Evolutionary conservation across 2,113 vertebrate genomes (phyloP), one percentile per base, ranked within the genome.

Genomic region (Amphiprion percula): DNA sequence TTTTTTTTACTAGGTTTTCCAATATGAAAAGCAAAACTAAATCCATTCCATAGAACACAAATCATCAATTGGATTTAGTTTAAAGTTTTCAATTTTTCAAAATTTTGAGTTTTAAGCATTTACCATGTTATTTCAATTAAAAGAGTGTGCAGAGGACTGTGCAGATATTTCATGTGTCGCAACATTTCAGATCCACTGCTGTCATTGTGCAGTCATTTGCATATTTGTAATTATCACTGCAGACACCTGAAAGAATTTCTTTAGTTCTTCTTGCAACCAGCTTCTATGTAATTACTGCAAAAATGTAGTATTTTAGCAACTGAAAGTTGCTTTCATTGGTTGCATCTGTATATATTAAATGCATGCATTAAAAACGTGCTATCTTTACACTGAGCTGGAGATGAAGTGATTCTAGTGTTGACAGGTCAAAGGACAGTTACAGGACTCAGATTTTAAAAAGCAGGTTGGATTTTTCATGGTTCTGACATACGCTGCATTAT

Each of bases 101-200:
- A 52, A 28, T 58, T 33, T 7, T 10, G 19, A 19, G 6, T 12
- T 5, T 28, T 19, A 28, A 30, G 26, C 24, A 30, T 3, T 4
- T 26, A 15, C n/a, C 3, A 4, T 33, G 12, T 33, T 30, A 64
- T 53, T 64, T 44, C 23, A 67, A 68, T 62, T 5, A 68, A 55
- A 37, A 61, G n/a, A 68, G 53, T 41, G 10, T 55, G 46, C 14
- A 6, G 37, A 52, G 33, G n/a, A 16, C 8, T 66, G 55, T 26
- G 24, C 68, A 11, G 49, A 76, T 68, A 44, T 73, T 80, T 30
- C 12, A 73, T 62, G 9, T 9, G 19, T 23, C 65, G 23, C 50
- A 68, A 26, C 19, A 65, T 49, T 58, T 83, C 24, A 44, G 15
- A 58, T 62, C 11, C 55, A 58, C 19, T n/a, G 28, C n/a, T 60